Conservation (phyloP, 30 jellyfish, hydroid and myxozoan species). For the Clytia hemisphaerica region DNA sequence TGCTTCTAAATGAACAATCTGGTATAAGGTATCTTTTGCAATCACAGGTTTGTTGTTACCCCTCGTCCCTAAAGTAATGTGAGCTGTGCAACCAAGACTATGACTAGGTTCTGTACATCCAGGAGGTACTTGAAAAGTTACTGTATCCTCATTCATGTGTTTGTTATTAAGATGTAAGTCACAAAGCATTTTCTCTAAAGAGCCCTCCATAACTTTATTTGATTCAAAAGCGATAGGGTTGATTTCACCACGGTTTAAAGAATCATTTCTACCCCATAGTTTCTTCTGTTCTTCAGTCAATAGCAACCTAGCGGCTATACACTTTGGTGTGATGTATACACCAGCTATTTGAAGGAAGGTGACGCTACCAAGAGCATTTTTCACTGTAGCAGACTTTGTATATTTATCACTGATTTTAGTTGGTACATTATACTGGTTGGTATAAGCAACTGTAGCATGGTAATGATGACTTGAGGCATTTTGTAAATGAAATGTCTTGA, state of each 20-base stretch:
- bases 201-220: no score
- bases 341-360: conserved; percentile 37
- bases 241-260: not conserved
- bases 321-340: conserved; percentile 36
- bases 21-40: conserved; percentile 24
- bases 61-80: conserved; percentile 46
- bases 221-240: no score
- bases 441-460: no score
- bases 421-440: no score
- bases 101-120: conserved; percentile 29
- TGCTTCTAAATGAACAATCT: conserved; percentile 26
- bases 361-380: conserved; percentile 26
- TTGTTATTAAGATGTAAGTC: not conserved
- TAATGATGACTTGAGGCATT: no score
- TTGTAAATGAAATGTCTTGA: no score
- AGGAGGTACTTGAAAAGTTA: no score
- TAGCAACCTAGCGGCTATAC: conserved; percentile 42
- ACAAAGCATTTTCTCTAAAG: not conserved
- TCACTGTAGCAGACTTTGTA: conserved; percentile 2
- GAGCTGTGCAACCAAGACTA: conserved; percentile 62
- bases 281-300: conserved; percentile 30
- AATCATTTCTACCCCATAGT: conserved; percentile 59
- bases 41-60: conserved; percentile 31
- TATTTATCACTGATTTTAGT: no score
- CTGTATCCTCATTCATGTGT: not conserved